Evolutionary conservation across 2,888 invertebrate species (phyloP).

Genomic region (Peribatodes rhomboidaria): DNA sequence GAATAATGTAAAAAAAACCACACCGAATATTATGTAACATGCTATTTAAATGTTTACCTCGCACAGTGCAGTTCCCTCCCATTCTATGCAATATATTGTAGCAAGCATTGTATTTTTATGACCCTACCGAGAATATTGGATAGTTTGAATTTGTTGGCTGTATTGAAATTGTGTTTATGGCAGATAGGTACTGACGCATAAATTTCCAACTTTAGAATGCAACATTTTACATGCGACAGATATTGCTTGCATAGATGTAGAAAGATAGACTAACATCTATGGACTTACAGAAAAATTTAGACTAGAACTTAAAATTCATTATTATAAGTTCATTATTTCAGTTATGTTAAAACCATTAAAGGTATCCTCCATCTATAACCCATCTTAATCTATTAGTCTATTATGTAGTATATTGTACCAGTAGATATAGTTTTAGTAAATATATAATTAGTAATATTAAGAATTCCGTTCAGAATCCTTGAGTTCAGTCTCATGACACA

Average conservation of each 20-base stretch:
- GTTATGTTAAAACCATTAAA: too few relatives aligned
- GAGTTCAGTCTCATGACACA: too few relatives aligned
- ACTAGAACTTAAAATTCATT: too few relatives aligned
- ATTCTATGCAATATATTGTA: constrained; percentile 34
- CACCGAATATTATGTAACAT: neutral
- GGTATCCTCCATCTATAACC: too few relatives aligned
- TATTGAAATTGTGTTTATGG: constrained; percentile 39
- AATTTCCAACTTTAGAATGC: constrained; percentile 30
- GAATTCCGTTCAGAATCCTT: too few relatives aligned
- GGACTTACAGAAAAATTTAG: too few relatives aligned
- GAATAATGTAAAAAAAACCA: too few relatives aligned
- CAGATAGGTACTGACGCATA: constrained; percentile 27
- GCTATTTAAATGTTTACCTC: constrained; percentile 20
- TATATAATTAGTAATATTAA: too few relatives aligned
- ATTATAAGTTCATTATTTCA: too few relatives aligned
- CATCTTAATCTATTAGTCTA: too few relatives aligned
- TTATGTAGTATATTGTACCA: too few relatives aligned
- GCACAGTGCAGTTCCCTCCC: constrained; percentile 1
- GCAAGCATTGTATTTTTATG: constrained; percentile 48
- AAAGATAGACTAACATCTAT: neutral
- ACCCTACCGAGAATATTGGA: constrained; percentile 41
- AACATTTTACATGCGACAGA: constrained; percentile 22
- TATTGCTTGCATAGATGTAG: neutral
- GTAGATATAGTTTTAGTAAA: too few relatives aligned
- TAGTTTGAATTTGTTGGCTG: constrained; percentile 43